Base-by-base conservation (phyloP, 2,797 vertebrate genomes). In the Galagoides demidoff region DNA sequence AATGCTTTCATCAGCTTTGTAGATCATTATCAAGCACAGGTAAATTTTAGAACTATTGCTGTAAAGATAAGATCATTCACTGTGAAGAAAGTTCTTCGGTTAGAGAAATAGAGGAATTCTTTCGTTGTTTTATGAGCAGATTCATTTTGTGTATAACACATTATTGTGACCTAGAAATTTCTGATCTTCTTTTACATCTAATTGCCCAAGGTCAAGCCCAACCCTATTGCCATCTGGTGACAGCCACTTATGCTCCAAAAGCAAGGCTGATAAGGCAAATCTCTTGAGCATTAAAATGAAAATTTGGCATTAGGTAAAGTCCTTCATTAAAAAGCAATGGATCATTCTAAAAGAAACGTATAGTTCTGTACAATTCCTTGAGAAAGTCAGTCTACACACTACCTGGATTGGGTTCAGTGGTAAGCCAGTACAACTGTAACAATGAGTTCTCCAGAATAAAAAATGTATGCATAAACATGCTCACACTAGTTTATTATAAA, bases 131-230 rank as follows among this genome's bases (percentile, higher is more conserved):
- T 64, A 74, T 88, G 82, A 93, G 13, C 49, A 90, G n/a, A 87
- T 90, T 89, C 39, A 34, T 43, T 90, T 83, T 23, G 31, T 83
- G 49, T 76, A 66, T 94, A 52, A 52, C 16, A 52, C 14, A 43
- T 89, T 59, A 85, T 92, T 85, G 57, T 96, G 92, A 93, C 92
- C 85, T 83, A 90, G 91, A 94, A 89, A 96, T 85, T 90, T 92
- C 81, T 92, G n/a, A 94, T 92, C 57, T 85, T 96, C 20, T 57
- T 90, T 55, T 92, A 8, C n/a, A 85, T 91, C 82, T 93, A 64
- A 86, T 83, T 97, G 73, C 59, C 59, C 43, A 57, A 82, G 90
- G 90, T 96, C 85, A 95, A 79, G 14, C 68, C 39, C 90, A 95
- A 52, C 73, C 89, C 81, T 37, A 61, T 88, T 84, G 81, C 96